These are phyloP conservation scores for Lucinisca nassula DNA, from an alignment of 2,888 invertebrate species.

Conservation along the genomic window DNA sequence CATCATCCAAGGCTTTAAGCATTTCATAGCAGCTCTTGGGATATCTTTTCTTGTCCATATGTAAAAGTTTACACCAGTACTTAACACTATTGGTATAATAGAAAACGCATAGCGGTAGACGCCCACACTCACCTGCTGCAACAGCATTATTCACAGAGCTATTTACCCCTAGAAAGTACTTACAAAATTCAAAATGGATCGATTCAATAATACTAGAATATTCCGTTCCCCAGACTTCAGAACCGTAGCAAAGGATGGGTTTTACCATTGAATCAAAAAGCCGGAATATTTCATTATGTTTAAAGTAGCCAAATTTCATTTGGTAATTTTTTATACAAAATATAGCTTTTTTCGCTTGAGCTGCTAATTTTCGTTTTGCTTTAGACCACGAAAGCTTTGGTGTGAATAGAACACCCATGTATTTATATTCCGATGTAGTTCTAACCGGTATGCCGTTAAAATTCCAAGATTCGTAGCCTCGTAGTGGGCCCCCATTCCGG, in stretches of 20 bases:
- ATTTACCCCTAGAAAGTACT: slow-evolving; percentile 15
- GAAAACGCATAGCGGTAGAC: slow-evolving; percentile 13
- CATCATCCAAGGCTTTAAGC: slow-evolving; percentile 7
- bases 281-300: background rate
- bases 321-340: background rate
- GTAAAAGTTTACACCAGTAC: slow-evolving; percentile 22
- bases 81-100: slow-evolving; percentile 12
- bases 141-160: slow-evolving; percentile 25
- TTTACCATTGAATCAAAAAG: slow-evolving; percentile 19
- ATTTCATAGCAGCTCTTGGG: slow-evolving; percentile 3
- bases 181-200: slow-evolving; percentile 43
- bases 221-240: slow-evolving; percentile 13
- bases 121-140: slow-evolving; percentile 38
- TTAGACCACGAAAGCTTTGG: slow-evolving; percentile 25
- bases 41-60: background rate
- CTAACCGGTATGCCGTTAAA: slow-evolving; percentile 1
- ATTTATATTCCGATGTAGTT: slow-evolving; percentile 15
- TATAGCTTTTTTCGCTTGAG: slow-evolving; percentile 12
- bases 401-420: slow-evolving; percentile 16
- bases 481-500: slow-evolving; percentile 7
- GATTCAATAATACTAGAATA: background rate
- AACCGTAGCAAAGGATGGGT: slow-evolving; percentile 15
- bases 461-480: slow-evolving; percentile 3
- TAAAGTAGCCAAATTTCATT: slow-evolving; percentile 12
- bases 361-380: background rate